Evolutionary conservation across 2,888 invertebrate genomes (phyloP).

Genomic region (Fissipunctia ypsillon): DNA sequence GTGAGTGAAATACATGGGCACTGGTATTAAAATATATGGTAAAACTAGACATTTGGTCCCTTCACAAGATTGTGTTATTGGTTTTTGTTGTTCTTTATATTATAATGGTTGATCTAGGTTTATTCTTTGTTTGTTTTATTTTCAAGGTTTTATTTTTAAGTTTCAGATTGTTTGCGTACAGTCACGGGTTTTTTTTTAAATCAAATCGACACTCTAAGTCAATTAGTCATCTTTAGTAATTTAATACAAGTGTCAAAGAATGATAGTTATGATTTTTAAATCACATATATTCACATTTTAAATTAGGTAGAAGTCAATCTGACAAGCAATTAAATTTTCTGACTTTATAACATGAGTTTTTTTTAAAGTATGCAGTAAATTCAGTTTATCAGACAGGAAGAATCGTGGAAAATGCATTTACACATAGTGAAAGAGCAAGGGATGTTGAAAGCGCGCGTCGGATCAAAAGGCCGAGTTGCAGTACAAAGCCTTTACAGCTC

Average conservation of each 20-base stretch:
- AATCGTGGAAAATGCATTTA: not conserved
- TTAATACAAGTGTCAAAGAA: not conserved
- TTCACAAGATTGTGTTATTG: constrained; percentile 8
- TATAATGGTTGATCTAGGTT: constrained; percentile 1
- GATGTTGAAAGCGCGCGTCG: constrained; percentile 17
- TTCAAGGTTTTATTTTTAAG: not conserved
- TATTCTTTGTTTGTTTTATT: not conserved
- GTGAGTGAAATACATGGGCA: constrained; percentile 52
- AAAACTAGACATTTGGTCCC: constrained; percentile 24
- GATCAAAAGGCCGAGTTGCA: constrained; percentile 23
- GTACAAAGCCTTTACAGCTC: constrained; percentile 31
- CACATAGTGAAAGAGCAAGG: constrained; percentile 24
- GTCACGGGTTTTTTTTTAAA: no score
- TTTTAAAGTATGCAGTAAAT: not conserved
- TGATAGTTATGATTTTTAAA: not conserved
- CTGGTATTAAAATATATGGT: constrained; percentile 51
- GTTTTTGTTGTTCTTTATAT: constrained; percentile 13
- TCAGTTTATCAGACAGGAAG: not conserved
- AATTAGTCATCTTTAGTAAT: not conserved
- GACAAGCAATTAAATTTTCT: not conserved
- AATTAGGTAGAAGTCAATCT: not conserved
- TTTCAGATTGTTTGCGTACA: no score
- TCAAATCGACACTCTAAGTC: not conserved
- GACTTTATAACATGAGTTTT: not conserved
- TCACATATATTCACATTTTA: not conserved